These are phyloP conservation scores for Sphinx pinastri DNA, from an alignment of 2,888 invertebrate genomes.

Conservation along the genomic window DNA sequence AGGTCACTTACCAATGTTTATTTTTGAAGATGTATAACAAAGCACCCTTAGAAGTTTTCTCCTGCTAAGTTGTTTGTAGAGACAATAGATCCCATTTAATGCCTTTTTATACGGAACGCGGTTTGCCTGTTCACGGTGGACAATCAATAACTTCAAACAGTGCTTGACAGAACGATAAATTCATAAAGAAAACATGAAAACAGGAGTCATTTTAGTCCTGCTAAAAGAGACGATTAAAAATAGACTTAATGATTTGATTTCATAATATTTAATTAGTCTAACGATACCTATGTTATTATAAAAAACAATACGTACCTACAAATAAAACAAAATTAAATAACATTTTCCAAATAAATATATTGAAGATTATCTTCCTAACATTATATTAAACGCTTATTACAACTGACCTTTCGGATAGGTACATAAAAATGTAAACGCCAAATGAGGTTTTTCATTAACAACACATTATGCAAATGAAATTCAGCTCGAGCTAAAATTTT, in stretches of 20 bases:
- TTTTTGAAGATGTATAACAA: conserved; percentile 39
- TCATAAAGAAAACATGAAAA: not conserved
- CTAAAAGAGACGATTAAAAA: too few species aligned
- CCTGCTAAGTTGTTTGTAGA: conserved; percentile 50
- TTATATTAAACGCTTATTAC: conserved; percentile 1
- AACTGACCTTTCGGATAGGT: not conserved
- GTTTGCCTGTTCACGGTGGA: not conserved
- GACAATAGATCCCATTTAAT: conserved; percentile 47
- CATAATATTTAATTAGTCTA: too few species aligned
- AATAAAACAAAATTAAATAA: too few species aligned
- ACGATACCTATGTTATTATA: too few species aligned
- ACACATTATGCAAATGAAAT: conserved; percentile 20
- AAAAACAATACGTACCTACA: too few species aligned
- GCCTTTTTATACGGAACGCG: conserved; percentile 36
- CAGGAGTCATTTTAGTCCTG: too few species aligned
- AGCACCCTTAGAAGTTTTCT: conserved; percentile 44
- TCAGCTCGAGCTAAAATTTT: conserved; percentile 3
- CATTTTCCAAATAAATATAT: not conserved
- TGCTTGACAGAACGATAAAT: not conserved
- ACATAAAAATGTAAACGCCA: conserved; percentile 4
- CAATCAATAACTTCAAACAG: not conserved
- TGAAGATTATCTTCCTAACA: not conserved
- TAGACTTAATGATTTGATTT: too few species aligned
- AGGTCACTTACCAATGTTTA: conserved; percentile 42
- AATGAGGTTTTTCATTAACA: conserved; percentile 21